A percentile compares a stretch with the other conserved stretches of the same genome.
These are phyloP conservation scores for Notechis scutatus DNA, from an alignment of 2,113 vertebrate genomes.

Conservation along the genomic window DNA sequence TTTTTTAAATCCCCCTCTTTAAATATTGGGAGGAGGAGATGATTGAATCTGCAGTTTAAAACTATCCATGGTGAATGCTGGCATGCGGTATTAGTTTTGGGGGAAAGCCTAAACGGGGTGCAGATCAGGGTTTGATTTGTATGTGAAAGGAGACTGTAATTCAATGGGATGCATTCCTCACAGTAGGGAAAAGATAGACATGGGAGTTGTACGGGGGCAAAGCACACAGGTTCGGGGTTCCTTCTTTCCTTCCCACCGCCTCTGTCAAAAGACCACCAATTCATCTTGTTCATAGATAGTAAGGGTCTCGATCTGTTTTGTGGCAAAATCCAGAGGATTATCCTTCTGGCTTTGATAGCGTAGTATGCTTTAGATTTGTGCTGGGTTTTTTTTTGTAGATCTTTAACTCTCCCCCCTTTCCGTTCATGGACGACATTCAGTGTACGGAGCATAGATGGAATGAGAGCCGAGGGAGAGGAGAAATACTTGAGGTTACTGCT, in stretches of 20 bases:
- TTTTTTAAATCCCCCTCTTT: not conserved
- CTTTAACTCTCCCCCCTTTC: not conserved
- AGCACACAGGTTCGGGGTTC: no score
- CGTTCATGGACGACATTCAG: not conserved
- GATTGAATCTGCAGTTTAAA: conserved; percentile 1
- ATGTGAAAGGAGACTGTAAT: not conserved
- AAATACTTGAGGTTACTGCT: not conserved
- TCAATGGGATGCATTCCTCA: not conserved
- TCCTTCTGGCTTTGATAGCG: not conserved
- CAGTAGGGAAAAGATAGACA: not conserved
- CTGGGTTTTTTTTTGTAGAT: not conserved
- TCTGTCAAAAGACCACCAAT: not conserved
- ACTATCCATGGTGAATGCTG: not conserved
- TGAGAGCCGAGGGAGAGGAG: not conserved
- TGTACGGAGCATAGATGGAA: not conserved
- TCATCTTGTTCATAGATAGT: not conserved
- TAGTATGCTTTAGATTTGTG: not conserved
- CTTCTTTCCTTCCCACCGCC: not conserved
- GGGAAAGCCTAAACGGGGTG: no score
- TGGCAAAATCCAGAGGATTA: not conserved
- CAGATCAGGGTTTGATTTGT: not conserved
- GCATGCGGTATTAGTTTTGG: not conserved
- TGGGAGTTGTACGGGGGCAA: not conserved
- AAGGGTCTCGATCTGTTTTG: not conserved
- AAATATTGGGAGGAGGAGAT: not conserved